Evolutionary conservation across 2,797 vertebrate species (phyloP).

Genomic region (Hemitrygon akajei): DNA sequence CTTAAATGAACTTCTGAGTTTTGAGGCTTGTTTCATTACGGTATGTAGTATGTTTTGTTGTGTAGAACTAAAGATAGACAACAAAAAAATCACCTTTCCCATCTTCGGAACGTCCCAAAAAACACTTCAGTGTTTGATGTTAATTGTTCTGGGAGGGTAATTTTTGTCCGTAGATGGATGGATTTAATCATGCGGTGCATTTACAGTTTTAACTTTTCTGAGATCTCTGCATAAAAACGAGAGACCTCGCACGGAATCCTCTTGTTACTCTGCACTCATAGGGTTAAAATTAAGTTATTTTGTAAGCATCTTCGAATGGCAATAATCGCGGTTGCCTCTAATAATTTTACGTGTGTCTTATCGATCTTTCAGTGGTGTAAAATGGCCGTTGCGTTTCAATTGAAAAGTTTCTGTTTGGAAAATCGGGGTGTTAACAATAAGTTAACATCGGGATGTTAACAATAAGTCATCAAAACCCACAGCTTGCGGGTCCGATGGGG

Average conservation of each 20-base stretch:
- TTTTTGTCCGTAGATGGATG: neutral
- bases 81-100: neutral
- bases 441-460: neutral
- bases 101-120: neutral
- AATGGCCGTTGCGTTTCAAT: neutral
- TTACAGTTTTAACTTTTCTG: neutral
- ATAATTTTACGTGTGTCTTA: neutral
- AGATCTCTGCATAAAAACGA: neutral
- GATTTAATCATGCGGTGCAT: neutral
- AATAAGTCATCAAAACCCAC: too few species aligned
- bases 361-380: neutral
- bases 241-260: neutral
- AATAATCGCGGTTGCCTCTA: neutral
- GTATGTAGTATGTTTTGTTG: too few species aligned
- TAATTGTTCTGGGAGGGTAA: neutral
- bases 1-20: neutral
- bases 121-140: neutral
- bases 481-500: too few species aligned
- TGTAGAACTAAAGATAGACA: neutral
- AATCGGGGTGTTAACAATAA: neutral
- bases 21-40: neutral
- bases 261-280: neutral
- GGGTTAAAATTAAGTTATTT: neutral
- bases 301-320: neutral
- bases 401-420: neutral